phyloP scores from a whole-genome alignment of 2,113 vertebrate species.

The Muscicapa adusta region DNA sequence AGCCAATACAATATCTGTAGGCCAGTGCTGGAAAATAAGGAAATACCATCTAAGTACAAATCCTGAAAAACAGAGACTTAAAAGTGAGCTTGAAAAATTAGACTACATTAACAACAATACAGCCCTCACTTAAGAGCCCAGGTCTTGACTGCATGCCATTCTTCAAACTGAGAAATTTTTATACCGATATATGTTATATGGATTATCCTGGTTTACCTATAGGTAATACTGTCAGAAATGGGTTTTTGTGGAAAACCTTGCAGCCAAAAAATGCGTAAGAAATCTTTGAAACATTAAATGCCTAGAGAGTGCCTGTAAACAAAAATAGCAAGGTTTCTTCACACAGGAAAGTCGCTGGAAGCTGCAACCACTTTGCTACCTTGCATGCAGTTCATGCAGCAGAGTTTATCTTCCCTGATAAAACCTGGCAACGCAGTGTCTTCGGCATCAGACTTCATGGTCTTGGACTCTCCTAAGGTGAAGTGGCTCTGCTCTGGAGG shows the following conservation, averaged over 20 bases:
- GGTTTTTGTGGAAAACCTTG: not conserved
- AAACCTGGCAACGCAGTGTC: accelerated
- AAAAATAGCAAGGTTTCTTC: not conserved
- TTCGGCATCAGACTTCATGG: not conserved
- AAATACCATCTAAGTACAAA: not conserved
- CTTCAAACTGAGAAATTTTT: not conserved
- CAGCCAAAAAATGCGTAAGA: not conserved
- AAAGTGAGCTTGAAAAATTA: not conserved
- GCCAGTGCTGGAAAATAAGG: not conserved
- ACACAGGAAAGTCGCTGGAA: not conserved
- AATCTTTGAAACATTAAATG: not conserved
- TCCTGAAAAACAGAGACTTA: not conserved
- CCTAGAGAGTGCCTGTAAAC: not conserved
- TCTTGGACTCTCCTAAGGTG: not conserved
- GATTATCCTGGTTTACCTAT: not conserved
- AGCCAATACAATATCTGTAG: not conserved
- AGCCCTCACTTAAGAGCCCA: not conserved
- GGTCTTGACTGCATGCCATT: not conserved
- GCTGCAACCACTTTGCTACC: accelerated
- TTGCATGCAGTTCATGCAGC: accelerated
- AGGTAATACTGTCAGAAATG: not conserved
- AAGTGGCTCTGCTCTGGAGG: not conserved
- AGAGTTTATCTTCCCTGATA: not conserved
- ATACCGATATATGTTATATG: not conserved
- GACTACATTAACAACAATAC: not conserved